Percentiles rank a stretch among this genome's conserved stretches.
Evolutionary conservation across 35 echinoderm and acorn worm species (phyloP).

Genomic region (Stichopus chloronotus): DNA sequence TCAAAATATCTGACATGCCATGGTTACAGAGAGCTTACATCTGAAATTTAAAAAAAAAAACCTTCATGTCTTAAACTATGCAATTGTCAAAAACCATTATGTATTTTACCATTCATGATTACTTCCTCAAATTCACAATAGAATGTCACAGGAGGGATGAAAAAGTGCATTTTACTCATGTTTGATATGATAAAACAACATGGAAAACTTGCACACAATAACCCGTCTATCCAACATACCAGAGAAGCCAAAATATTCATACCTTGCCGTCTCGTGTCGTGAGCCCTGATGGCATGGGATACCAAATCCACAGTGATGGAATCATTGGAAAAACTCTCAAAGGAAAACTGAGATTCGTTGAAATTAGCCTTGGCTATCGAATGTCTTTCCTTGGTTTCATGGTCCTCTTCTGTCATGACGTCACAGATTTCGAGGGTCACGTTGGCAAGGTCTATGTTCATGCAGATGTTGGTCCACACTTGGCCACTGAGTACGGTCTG

Average conservation of each 20-base stretch:
- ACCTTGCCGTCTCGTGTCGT: conserved; percentile 90
- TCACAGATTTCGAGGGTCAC: conserved; percentile 86
- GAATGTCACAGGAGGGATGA: too few relatives aligned
- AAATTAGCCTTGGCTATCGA: conserved; percentile 92
- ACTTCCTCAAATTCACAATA: too few relatives aligned
- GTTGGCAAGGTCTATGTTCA: conserved; percentile 89
- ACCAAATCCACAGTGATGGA: conserved; percentile 91
- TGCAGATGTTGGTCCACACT: conserved; percentile 90
- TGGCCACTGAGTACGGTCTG: conserved; percentile 95
- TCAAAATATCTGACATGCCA: too few relatives aligned
- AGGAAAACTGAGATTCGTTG: conserved; percentile 91
- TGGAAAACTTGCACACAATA: too few relatives aligned
- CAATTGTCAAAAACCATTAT: too few relatives aligned
- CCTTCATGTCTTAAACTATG: too few relatives aligned
- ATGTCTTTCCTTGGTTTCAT: not conserved
- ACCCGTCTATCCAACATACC: too few relatives aligned
- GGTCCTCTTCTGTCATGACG: not conserved
- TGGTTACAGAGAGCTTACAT: too few relatives aligned
- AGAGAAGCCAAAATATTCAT: not conserved
- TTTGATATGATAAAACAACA: too few relatives aligned
- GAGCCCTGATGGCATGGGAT: conserved; percentile 91
- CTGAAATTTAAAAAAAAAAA: too few relatives aligned
- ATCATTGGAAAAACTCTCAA: conserved; percentile 87
- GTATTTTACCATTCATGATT: too few relatives aligned
- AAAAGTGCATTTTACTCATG: too few relatives aligned